A percentile compares a stretch with the other conserved stretches of the same genome.
These are phyloP conservation scores for Nebria brevicollis DNA, from an alignment of 2,888 invertebrate genomes.

Conservation along the genomic window DNA sequence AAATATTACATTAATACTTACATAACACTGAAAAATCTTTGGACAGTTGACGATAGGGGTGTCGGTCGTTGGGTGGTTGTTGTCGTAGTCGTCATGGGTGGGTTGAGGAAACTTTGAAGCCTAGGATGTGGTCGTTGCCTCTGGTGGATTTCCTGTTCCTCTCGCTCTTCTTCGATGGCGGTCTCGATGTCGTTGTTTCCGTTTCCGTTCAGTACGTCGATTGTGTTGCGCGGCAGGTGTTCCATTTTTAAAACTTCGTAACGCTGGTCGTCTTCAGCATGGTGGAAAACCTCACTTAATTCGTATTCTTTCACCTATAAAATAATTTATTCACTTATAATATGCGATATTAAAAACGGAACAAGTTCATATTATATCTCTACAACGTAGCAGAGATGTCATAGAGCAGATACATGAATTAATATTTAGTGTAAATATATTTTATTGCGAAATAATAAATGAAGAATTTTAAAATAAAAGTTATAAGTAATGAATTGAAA, in stretches of 20 bases:
- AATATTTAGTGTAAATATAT: too few relatives aligned
- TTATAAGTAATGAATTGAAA: too few relatives aligned
- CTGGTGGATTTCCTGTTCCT: conserved; percentile 69
- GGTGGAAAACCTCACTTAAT: conserved; percentile 86
- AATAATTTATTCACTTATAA: conserved; percentile 27
- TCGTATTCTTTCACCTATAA: conserved; percentile 87
- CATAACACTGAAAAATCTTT: conserved; percentile 30
- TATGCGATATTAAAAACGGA: neutral
- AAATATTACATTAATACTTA: conserved; percentile 6
- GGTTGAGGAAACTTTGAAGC: conserved; percentile 55
- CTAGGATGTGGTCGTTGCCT: conserved; percentile 52
- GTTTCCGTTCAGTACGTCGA: conserved; percentile 72
- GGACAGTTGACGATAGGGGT: conserved; percentile 9
- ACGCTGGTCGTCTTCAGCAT: conserved; percentile 79
- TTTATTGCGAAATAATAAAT: too few relatives aligned
- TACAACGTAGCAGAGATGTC: too few relatives aligned
- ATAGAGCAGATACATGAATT: too few relatives aligned
- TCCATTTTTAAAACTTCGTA: conserved; percentile 77
- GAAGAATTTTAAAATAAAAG: too few relatives aligned
- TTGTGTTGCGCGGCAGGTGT: conserved; percentile 68
- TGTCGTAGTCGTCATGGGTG: conserved; percentile 25
- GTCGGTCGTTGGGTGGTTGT: neutral
- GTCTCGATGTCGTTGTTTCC: conserved; percentile 79
- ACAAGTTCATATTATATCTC: too few relatives aligned
- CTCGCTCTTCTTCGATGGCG: conserved; percentile 82